A percentile compares a stretch with the other conserved stretches of the same genome.
Evolutionary conservation across 2,113 vertebrate species (phyloP).

Genomic region (Thalassarche chlororhynchos): DNA sequence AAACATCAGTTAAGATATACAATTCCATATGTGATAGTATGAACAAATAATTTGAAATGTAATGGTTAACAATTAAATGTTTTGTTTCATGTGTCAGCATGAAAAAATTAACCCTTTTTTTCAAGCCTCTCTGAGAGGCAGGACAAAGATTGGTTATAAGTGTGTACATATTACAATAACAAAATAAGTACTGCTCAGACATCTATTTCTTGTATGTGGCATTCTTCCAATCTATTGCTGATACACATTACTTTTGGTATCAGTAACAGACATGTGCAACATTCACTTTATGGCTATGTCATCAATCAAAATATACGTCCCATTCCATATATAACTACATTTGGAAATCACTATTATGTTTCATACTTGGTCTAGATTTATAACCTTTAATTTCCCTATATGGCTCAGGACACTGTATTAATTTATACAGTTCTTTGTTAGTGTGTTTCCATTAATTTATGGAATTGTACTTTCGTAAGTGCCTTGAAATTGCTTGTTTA

Average conservation of each 20-base stretch:
- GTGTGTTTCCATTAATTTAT: neutral
- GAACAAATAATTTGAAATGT: neutral
- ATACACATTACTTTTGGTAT: neutral
- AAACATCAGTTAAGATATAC: neutral
- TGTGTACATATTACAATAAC: neutral
- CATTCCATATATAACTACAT: neutral
- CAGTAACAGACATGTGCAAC: neutral
- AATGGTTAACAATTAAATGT: neutral
- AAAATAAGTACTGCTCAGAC: neutral
- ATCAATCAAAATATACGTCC: neutral
- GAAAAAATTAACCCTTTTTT: neutral
- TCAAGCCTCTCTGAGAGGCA: neutral
- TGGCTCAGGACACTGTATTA: neutral
- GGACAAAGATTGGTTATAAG: neutral
- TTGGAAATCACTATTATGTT: neutral
- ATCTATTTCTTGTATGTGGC: neutral
- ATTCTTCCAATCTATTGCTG: neutral
- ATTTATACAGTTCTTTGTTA: conserved; percentile 24
- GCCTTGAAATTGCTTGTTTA: neutral
- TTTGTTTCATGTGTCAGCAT: neutral
- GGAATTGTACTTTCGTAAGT: neutral
- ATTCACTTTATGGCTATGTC: neutral
- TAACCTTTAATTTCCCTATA: neutral
- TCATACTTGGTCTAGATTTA: neutral
- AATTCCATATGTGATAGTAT: neutral